These are phyloP conservation scores for Acleris cristana DNA, from an alignment of 2,888 invertebrate genomes.

Conservation along the genomic window DNA sequence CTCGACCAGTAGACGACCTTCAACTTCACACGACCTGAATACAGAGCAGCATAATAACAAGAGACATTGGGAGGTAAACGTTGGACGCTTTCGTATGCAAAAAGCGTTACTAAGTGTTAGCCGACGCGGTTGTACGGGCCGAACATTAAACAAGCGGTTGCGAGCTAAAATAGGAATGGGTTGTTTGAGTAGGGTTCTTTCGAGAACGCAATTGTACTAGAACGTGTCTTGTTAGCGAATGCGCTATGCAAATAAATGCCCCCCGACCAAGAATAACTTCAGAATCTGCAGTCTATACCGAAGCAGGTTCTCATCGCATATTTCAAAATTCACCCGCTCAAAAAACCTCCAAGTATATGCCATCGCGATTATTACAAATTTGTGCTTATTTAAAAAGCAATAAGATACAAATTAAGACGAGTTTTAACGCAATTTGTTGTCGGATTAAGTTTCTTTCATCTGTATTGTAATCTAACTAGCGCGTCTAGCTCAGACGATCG, in stretches of 20 bases:
- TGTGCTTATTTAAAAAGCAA: neutral
- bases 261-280: constrained; percentile 24
- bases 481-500: neutral
- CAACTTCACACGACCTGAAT: constrained; percentile 73
- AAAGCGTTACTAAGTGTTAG: constrained; percentile 81
- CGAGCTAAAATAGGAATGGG: constrained; percentile 82
- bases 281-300: constrained; percentile 30
- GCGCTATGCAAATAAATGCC: constrained; percentile 79
- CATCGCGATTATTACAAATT: neutral
- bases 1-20: constrained; percentile 75
- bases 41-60: constrained; percentile 77
- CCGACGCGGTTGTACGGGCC: constrained; percentile 81
- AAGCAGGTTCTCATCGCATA: constrained; percentile 18
- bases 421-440: neutral
- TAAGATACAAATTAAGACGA: neutral
- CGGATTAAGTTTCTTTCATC: neutral
- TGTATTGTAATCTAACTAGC: neutral
- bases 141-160: constrained; percentile 82
- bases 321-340: constrained; percentile 25
- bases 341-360: neutral
- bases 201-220: constrained; percentile 81
- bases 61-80: constrained; percentile 74
- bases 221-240: constrained; percentile 83
- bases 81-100: constrained; percentile 81
- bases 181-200: constrained; percentile 83